Evolutionary conservation across 2,113 vertebrate species (phyloP), one percentile per base, ranked within the genome.

Genomic region (Aspiorhynchus laticeps): DNA sequence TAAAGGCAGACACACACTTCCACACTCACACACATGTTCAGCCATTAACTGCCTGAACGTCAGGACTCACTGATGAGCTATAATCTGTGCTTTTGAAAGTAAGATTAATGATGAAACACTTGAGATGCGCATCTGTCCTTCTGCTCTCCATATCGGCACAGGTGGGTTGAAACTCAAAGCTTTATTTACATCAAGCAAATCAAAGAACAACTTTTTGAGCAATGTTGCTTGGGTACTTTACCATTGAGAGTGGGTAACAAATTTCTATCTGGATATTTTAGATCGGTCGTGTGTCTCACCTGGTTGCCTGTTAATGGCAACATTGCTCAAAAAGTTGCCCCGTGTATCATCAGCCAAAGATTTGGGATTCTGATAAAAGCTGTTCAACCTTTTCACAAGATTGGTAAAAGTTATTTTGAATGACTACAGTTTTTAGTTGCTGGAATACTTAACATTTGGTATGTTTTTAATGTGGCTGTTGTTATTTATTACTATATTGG

Each of bases 31-130:
- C 43, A 78, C 26, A 19, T 0, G 21, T 67, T 46, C 7, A 1
- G 31, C 38, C n/a, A 65, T 69, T 41, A 19, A 31, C n/a, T 43
- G 33, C 26, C 61, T 21, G 28, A 67, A 31, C 80, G 21, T 14
- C 80, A 31, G 80, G 41, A 65, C 24, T n/a, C 14, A 63, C 7
- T 15, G 77, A 15, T 38, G 51, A 48, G 43, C 61, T 65, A 2
- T 17, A 69, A 19, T 14, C 38, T 33, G 17, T 69, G 43, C 63
- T 65, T 0, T 5, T 65, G 36, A 65, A 65, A 46, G 38, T 15
- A 46, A 19, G 4, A 81, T 81, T 19, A 17, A 81, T 65, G 38
- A 81, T 65, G n/a, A 81, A 81, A 81, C 53, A 59, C 31, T n/a
- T 61, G 76, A 21, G 9, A 33, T 79, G 24, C 24, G 5, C 12